Evolutionary conservation across 2,113 vertebrate species (phyloP).

Genomic region (Calyptommatus sinebrachiatus): DNA sequence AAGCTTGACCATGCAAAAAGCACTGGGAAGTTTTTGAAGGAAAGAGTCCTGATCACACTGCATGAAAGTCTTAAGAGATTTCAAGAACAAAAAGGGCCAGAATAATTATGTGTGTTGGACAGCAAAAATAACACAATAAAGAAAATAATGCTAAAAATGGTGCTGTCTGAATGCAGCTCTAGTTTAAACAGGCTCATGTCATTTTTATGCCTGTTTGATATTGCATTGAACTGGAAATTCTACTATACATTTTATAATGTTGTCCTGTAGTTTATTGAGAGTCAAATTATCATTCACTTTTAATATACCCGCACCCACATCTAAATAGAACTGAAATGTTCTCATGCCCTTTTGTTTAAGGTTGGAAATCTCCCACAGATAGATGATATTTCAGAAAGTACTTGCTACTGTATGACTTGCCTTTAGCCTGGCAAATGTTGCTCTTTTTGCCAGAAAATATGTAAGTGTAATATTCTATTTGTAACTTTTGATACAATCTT

Average conservation of each 20-base stretch:
- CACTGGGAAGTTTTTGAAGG: too few relatives aligned
- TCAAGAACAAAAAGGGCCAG: too few relatives aligned
- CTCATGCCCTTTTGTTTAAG: slow-evolving; percentile 82
- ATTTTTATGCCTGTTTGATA: not conserved
- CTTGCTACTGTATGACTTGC: not conserved
- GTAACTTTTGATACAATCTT: slow-evolving; percentile 31
- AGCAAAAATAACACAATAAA: too few relatives aligned
- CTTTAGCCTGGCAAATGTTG: not conserved
- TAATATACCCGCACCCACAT: slow-evolving; percentile 47
- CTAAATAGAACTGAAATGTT: slow-evolving; percentile 66
- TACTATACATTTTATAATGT: slow-evolving; percentile 32
- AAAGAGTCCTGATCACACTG: too few relatives aligned
- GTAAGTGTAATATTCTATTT: slow-evolving; percentile 35
- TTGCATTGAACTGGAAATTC: slow-evolving; percentile 13
- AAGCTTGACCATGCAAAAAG: too few relatives aligned
- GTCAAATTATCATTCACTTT: slow-evolving; percentile 33
- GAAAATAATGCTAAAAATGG: too few relatives aligned
- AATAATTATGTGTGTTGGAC: too few relatives aligned
- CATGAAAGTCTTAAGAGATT: too few relatives aligned
- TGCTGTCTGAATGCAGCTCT: too few relatives aligned
- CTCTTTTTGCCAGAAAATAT: slow-evolving; percentile 48
- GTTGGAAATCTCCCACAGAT: slow-evolving; percentile 81
- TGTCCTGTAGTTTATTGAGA: slow-evolving; percentile 41
- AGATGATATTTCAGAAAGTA: slow-evolving; percentile 51
- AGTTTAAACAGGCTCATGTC: not conserved